phyloP scores from a whole-genome alignment of 2,113 vertebrate species.

The Tachycineta bicolor region DNA sequence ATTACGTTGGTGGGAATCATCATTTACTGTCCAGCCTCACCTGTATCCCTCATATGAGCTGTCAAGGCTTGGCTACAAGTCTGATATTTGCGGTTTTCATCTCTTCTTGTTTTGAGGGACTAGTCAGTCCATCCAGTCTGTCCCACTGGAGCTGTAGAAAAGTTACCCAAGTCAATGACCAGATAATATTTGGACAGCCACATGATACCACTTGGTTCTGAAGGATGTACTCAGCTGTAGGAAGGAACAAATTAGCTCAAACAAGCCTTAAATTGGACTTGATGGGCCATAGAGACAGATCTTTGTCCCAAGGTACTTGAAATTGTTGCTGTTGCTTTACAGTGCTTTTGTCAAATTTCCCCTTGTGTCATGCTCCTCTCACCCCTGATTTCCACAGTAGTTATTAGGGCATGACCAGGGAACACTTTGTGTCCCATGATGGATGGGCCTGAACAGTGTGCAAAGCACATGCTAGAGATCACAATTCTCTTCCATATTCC shows the following conservation, averaged over 20 bases:
- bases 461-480: neutral
- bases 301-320: neutral
- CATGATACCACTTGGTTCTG: neutral
- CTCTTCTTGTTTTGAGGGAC: neutral
- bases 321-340: neutral
- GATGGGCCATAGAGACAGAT: neutral
- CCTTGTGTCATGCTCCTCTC: neutral
- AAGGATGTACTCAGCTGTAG: neutral
- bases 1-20: neutral
- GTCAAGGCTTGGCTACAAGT: neutral
- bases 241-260: neutral
- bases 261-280: neutral
- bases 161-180: neutral
- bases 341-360: neutral
- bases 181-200: neutral
- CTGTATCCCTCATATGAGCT: neutral
- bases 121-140: neutral
- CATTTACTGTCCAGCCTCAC: neutral
- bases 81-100: neutral
- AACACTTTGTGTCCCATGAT: neutral
- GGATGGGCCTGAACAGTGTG: fast-evolving
- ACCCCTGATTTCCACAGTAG: neutral
- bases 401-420: neutral
- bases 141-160: neutral
- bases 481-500: neutral